These are phyloP conservation scores for Mylabris sibirica DNA, from an alignment of 2,888 invertebrate genomes.

Conservation along the genomic window DNA sequence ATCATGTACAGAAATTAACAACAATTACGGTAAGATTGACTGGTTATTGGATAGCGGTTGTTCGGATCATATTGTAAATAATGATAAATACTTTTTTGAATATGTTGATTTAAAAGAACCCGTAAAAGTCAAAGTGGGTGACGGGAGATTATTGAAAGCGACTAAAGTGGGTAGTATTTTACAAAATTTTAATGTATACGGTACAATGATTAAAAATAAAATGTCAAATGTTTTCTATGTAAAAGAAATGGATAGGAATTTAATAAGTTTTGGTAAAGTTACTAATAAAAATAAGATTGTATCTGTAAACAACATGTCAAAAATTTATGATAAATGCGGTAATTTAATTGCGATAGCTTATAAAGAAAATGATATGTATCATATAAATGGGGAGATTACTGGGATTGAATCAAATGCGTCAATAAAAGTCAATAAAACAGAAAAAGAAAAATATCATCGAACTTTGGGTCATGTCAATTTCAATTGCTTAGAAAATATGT, in stretches of 20 bases:
- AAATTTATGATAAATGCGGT: conserved; percentile 31
- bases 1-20: neutral
- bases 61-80: conserved; percentile 36
- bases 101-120: conserved; percentile 29
- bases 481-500: conserved; percentile 37
- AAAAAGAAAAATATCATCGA: conserved; percentile 42
- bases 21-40: conserved; percentile 23
- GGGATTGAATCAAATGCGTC: conserved; percentile 17
- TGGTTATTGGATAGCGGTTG: conserved; percentile 34
- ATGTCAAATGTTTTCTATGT: conserved; percentile 29
- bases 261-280: conserved; percentile 37
- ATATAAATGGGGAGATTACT: conserved; percentile 5
- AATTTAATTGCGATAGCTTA: conserved; percentile 33
- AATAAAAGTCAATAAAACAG: conserved; percentile 25
- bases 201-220: neutral
- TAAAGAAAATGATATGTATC: conserved; percentile 12
- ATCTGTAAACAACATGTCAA: conserved; percentile 28
- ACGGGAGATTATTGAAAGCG: conserved; percentile 25
- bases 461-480: conserved; percentile 43
- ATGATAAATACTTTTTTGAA: conserved; percentile 29
- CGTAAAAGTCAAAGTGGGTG: conserved; percentile 32
- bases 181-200: neutral
- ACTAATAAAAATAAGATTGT: conserved; percentile 37
- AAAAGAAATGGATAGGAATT: conserved; percentile 37
- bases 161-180: conserved; percentile 30